Percentiles rank a stretch among this genome's conserved stretches.
These are phyloP conservation scores for Amphipoea oculea DNA, from an alignment of 2,888 invertebrate species.

Conservation along the genomic window DNA sequence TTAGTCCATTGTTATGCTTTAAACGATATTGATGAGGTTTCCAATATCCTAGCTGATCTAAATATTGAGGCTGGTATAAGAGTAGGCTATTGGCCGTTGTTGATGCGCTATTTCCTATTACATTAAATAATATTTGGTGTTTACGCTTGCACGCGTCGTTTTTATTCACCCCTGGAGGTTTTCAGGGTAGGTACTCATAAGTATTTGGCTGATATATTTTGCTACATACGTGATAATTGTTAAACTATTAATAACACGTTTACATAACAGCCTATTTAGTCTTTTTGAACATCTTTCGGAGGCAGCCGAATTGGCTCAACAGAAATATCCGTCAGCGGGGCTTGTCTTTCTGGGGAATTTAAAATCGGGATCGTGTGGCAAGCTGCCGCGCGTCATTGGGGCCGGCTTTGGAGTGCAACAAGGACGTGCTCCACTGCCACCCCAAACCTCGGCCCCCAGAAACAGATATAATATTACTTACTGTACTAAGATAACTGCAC, in stretches of 20 bases:
- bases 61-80: slow-evolving; percentile 21
- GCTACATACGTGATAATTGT: not conserved
- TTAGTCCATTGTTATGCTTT: slow-evolving; percentile 44
- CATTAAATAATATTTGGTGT: not conserved
- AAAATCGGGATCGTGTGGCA: too few species aligned
- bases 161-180: not conserved
- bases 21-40: slow-evolving; percentile 49
- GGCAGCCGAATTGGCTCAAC: too few species aligned
- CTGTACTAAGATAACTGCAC: too few species aligned
- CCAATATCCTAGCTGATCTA: slow-evolving; percentile 12
- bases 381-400: too few species aligned
- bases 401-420: too few species aligned
- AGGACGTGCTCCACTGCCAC: too few species aligned
- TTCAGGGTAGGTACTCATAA: not conserved
- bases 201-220: not conserved
- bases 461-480: too few species aligned
- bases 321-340: too few species aligned
- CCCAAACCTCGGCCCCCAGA: too few species aligned
- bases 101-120: not conserved
- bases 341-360: too few species aligned
- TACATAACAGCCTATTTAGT: not conserved
- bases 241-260: not conserved
- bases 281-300: too few species aligned
- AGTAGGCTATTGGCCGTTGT: not conserved
- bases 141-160: not conserved